A percentile compares a stretch with the other conserved stretches of the same genome.
These are phyloP conservation scores for human (Homo sapiens) DNA, from an alignment of 2,113 vertebrate species.

Conservation along the genomic window GRCh38 chr2:173513001-173513500, in stretches of 20 bases:
- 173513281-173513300: conserved; percentile 84
- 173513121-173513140: conserved; percentile 78
- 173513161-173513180: conserved; percentile 71
- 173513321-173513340: conserved; percentile 95
- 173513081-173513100: conserved; percentile 71
- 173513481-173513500: conserved; percentile 95
- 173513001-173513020: conserved; percentile 37
- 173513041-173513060: conserved; percentile 72
- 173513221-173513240: conserved; percentile 81
- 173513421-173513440: conserved; percentile 91
- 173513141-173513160: conserved; percentile 44
- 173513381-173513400: conserved; percentile 93
- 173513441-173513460: conserved; percentile 95
- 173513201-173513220: conserved; percentile 77
- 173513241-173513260: conserved; percentile 82
- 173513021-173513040: conserved; percentile 45
- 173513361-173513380: conserved; percentile 83
- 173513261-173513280: conserved; percentile 83
- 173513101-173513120: conserved; percentile 72
- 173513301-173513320: conserved; percentile 92
- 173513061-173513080: conserved; percentile 65
- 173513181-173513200: conserved; percentile 69
- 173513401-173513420: conserved; percentile 90
- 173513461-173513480: conserved; percentile 98
- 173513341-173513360: conserved; percentile 90